Evolutionary conservation across 1,140 invertebrate species (phyloP).

Genomic region (Drosophila burlai): DNA sequence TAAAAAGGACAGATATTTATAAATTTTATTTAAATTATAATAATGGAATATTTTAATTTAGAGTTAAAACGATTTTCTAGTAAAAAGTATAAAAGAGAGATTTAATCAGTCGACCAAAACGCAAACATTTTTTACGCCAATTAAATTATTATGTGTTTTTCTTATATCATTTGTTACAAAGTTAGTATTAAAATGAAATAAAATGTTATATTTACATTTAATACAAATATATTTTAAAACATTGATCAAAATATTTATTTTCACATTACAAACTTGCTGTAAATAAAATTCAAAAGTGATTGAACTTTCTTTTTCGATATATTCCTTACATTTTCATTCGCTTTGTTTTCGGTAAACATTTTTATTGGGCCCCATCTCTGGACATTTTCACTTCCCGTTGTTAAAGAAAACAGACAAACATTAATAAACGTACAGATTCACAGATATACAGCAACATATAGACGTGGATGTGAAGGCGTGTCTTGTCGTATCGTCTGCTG

Average conservation of each 20-base stretch:
- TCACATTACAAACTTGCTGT: background rate
- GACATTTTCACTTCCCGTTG: constrained; percentile 33
- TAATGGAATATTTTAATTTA: too few relatives aligned
- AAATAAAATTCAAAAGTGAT: constrained; percentile 23
- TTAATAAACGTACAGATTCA: constrained; percentile 22
- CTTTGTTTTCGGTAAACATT: constrained; percentile 29
- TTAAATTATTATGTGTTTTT: background rate
- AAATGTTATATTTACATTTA: background rate
- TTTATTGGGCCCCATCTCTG: constrained; percentile 5
- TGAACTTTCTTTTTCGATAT: constrained; percentile 11
- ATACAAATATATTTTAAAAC: background rate
- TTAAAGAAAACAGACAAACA: constrained; percentile 21
- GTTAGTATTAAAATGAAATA: background rate
- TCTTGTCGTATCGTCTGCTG: constrained; percentile 31
- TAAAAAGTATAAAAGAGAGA: too few relatives aligned
- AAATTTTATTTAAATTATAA: too few relatives aligned
- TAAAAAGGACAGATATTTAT: too few relatives aligned
- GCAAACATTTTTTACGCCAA: background rate
- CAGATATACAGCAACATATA: constrained; percentile 15
- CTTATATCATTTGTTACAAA: background rate
- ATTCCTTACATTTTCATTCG: background rate
- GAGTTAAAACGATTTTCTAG: too few relatives aligned
- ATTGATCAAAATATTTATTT: background rate
- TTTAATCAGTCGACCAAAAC: background rate
- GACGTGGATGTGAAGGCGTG: constrained; percentile 21